Evolutionary conservation across 2,888 invertebrate genomes (phyloP).

Genomic region (Ligdia adustata): DNA sequence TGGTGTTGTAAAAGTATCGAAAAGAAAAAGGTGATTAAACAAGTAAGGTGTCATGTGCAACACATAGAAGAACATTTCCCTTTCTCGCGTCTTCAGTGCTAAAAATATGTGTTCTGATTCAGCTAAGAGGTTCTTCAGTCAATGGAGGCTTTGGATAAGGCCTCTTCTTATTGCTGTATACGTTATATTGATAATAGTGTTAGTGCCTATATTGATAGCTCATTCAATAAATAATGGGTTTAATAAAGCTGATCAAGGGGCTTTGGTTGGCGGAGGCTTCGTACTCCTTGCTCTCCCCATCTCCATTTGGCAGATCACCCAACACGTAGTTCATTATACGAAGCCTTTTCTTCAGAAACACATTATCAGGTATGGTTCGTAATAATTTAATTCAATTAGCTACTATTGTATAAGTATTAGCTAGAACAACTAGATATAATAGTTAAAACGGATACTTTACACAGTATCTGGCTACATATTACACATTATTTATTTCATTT

Average conservation of each 20-base stretch:
- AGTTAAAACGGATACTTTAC: too few relatives aligned
- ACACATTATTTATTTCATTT: too few relatives aligned
- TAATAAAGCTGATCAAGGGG: slow-evolving; percentile 90
- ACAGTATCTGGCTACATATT: too few relatives aligned
- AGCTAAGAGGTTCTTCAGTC: slow-evolving; percentile 66
- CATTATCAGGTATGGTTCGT: slow-evolving; percentile 93
- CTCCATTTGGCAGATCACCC: slow-evolving; percentile 97
- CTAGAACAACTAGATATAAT: too few relatives aligned
- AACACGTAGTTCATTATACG: slow-evolving; percentile 96
- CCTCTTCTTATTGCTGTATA: slow-evolving; percentile 92
- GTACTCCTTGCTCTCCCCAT: slow-evolving; percentile 95
- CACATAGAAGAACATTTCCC: slow-evolving; percentile 18
- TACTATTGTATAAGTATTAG: too few relatives aligned
- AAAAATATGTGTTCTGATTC: slow-evolving; percentile 69
- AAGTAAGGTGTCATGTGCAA: slow-evolving; percentile 41
- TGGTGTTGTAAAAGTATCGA: background rate
- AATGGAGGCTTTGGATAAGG: slow-evolving; percentile 96
- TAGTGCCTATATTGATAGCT: slow-evolving; percentile 92
- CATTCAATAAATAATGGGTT: slow-evolving; percentile 92
- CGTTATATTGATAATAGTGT: slow-evolving; percentile 90
- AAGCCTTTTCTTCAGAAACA: slow-evolving; percentile 96
- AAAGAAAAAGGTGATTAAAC: background rate
- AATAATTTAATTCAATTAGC: too few relatives aligned
- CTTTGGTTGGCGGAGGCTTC: slow-evolving; percentile 95
- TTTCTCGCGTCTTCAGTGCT: slow-evolving; percentile 27